Evolutionary conservation across 2,797 vertebrate genomes (phyloP), one percentile per base, ranked within the genome.

Genomic region (Okamejei kenojei): DNA sequence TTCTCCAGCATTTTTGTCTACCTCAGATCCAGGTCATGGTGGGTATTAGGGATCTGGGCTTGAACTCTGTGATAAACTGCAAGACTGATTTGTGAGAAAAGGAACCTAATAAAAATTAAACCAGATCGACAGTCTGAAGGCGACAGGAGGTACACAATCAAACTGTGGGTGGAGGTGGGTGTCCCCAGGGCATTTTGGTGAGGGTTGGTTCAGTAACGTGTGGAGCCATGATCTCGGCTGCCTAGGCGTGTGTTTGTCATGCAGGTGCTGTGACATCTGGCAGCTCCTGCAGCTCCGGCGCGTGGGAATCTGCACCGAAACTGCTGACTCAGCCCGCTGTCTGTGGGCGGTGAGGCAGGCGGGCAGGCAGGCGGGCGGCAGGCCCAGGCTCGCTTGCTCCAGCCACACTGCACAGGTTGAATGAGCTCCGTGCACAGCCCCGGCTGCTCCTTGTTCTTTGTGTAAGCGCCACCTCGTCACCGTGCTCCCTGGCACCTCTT

Each of bases 251-350:
- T 4, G 90, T 92, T 92, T 54, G 68, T 26, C 26, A 92, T 29
- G 90, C 90, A 92, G 90, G 71, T 92, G 71, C 29, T 92, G 38
- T 92, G 71, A 92, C 90, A 91, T 92, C 90, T 74, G 90, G 90
- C 68, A 74, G 90, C 23, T 92, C 35, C 35, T 13, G 23, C 29
- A 35, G 38, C 90, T 58, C 90, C 4, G 90, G 38, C 93, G 84
- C 93, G 93, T 94, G 93, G 94, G 94, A 95, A 93, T 79, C 79
- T 93, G 7, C 15, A 94, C 94, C 32, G 95, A 96, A 95, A 96
- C 95, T 94, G 90, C 86, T 94, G 94, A 94, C 90, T 95, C 94
- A 79, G 93, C 45, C 38, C 68, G 74, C 45, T 94, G 77, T 79
- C 84, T 0, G 93, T 90, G 94, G 94, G 94, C 90, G 95, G 94